Base-by-base conservation (phyloP, 2,888 invertebrate genomes). In the Philereme transversata region DNA sequence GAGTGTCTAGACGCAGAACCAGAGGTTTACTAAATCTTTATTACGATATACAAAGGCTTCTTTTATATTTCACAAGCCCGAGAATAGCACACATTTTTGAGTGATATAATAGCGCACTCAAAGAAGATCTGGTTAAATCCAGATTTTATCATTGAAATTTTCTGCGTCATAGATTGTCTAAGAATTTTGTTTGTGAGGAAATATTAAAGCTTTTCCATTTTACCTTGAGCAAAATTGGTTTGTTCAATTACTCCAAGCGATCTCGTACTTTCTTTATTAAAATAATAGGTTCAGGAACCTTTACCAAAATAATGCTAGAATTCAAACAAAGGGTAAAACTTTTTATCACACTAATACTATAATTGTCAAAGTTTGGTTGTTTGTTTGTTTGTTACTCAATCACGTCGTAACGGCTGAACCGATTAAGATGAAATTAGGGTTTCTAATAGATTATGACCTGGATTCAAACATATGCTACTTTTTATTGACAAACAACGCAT, bases 1-100 rank as follows among this genome's bases (percentile, higher is more conserved):
- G 67, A 67, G 64, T 69, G 83, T 84, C 84, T 83, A 84, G 84
- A 83, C 83, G 70, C 57, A 67, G 67, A 47, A 67, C 67, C 67
- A 68, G 41, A 38, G 69, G 61, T 66, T 68, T 68, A 48, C 49
- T 56, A 59, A 65, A 63, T 65, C 62, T 64, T 60, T 68, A 68
- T 60, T 55, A 57, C 55, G 40, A 51, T 57, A 65, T 36, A 50
- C 43, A 58, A 60, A 59, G 65, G 60, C 59, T 66, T 66, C 60
- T 33, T 51, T 60, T 53, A 58, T 53, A 58, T 60, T 52, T 65
- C 56, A 7, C 48, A 51, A 61, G 57, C 52, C 44, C 0, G 1
- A 8, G 43, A 51, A 54, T 11, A 51, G 56, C 45, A 36, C 10
- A 51, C 51, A 62, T 55, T 65, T 54, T 58, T 56, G 43, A 60